These are phyloP conservation scores for Aphelenchoides besseyi DNA, from an alignment of 1,140 invertebrate genomes.

Conservation along the genomic window DNA sequence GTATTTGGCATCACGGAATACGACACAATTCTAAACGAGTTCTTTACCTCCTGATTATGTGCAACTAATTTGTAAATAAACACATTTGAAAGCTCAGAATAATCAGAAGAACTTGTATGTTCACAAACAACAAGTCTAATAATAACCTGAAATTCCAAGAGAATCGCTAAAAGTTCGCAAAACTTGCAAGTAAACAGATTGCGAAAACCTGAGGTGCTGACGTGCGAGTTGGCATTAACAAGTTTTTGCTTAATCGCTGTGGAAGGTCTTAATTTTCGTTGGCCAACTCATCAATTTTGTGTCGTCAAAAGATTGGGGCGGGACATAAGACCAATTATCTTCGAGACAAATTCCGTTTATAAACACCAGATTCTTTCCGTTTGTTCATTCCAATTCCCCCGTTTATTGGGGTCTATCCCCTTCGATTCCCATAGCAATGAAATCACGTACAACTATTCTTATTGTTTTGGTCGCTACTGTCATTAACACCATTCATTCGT, in stretches of 20 bases:
- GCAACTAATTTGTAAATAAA: not conserved
- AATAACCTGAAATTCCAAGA: not conserved
- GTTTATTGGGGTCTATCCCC: not conserved
- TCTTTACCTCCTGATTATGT: not conserved
- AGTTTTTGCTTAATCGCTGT: not conserved
- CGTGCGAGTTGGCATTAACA: not conserved
- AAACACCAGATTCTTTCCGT: no score
- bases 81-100: not conserved
- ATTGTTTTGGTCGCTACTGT: no score
- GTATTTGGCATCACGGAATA: slow-evolving; percentile 11
- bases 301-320: not conserved
- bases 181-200: not conserved
- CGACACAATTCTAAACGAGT: slow-evolving; percentile 8
- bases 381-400: no score
- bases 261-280: not conserved
- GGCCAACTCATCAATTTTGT: not conserved
- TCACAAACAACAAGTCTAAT: not conserved
- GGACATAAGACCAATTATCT: not conserved
- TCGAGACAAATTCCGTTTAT: not conserved
- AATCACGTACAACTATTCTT: no score
- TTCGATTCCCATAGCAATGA: no score
- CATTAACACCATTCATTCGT: not conserved
- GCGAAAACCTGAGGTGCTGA: not conserved
- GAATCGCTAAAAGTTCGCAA: not conserved
- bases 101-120: not conserved